phyloP scores from a whole-genome alignment of 2,797 vertebrate genomes.

The Falco cherrug region DNA sequence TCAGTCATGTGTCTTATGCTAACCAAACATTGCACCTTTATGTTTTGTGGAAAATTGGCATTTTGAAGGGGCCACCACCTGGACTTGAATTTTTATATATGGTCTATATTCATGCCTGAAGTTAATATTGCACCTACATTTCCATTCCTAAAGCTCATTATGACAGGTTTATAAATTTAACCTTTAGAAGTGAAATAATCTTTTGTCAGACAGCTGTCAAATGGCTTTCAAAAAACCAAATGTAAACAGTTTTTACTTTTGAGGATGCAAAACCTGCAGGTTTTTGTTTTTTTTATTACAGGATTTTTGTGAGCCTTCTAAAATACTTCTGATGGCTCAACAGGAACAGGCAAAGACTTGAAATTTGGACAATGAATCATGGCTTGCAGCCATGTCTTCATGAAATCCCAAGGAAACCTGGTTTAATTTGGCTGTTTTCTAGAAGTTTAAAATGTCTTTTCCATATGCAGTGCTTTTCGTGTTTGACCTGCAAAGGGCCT shows the following conservation, averaged over 20 bases:
- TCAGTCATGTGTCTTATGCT: not conserved
- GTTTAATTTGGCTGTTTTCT: not conserved
- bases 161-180: not conserved
- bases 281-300: not conserved
- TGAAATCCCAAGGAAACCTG: not conserved
- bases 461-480: not conserved
- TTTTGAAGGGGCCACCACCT: slow-evolving; percentile 3
- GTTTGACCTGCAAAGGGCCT: not conserved
- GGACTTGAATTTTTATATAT: not conserved
- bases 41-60: not conserved
- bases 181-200: not conserved
- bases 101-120: not conserved
- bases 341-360: not conserved
- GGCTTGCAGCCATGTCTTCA: not conserved
- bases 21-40: not conserved
- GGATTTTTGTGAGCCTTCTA: not conserved
- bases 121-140: not conserved
- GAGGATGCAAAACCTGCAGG: not conserved
- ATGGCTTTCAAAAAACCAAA: not conserved
- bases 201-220: slow-evolving; percentile 8
- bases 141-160: slow-evolving; percentile 20
- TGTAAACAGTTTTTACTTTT: not conserved
- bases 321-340: not conserved
- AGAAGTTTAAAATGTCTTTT: not conserved
- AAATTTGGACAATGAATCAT: not conserved